Percentiles rank a stretch among this genome's conserved stretches.
phyloP scores from a whole-genome alignment of 2,888 invertebrate genomes.

The Euclidia mi region DNA sequence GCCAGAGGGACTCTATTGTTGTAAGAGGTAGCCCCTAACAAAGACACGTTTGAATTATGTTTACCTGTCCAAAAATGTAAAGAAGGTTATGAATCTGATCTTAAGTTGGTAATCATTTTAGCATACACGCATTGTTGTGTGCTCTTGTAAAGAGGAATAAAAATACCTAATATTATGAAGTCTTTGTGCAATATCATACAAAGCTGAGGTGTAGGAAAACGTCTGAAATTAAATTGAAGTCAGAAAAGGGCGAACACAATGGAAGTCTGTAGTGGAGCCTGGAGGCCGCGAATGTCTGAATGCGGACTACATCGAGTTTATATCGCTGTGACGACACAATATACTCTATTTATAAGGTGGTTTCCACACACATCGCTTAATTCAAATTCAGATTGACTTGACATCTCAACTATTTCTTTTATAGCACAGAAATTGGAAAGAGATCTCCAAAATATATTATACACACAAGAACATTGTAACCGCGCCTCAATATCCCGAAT shows the following conservation, averaged over 20 bases:
- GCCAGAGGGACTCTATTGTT: slow-evolving; percentile 47
- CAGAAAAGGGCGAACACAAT: slow-evolving; percentile 79
- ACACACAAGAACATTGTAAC: too few species aligned
- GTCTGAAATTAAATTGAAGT: slow-evolving; percentile 81
- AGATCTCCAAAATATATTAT: neutral
- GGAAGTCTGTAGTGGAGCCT: slow-evolving; percentile 57
- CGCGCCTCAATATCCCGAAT: too few species aligned
- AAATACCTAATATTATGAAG: slow-evolving; percentile 51
- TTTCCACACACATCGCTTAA: slow-evolving; percentile 66
- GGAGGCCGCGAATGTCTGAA: slow-evolving; percentile 70
- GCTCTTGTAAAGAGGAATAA: slow-evolving; percentile 32
- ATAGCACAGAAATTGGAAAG: slow-evolving; percentile 16
- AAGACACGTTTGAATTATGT: slow-evolving; percentile 55
- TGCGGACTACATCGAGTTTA: slow-evolving; percentile 74
- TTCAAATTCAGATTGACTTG: slow-evolving; percentile 68
- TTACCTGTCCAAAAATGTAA: slow-evolving; percentile 52
- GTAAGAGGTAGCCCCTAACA: slow-evolving; percentile 41
- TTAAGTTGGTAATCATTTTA: slow-evolving; percentile 41
- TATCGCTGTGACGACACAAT: slow-evolving; percentile 73
- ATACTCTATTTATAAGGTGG: slow-evolving; percentile 70
- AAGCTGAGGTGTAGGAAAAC: slow-evolving; percentile 69
- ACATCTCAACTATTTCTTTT: slow-evolving; percentile 65
- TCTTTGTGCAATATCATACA: slow-evolving; percentile 57
- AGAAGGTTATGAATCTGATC: slow-evolving; percentile 50
- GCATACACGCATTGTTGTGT: slow-evolving; percentile 23